Conservation (phyloP, 2,888 invertebrate genomes). For the Noctua fimbriata region DNA sequence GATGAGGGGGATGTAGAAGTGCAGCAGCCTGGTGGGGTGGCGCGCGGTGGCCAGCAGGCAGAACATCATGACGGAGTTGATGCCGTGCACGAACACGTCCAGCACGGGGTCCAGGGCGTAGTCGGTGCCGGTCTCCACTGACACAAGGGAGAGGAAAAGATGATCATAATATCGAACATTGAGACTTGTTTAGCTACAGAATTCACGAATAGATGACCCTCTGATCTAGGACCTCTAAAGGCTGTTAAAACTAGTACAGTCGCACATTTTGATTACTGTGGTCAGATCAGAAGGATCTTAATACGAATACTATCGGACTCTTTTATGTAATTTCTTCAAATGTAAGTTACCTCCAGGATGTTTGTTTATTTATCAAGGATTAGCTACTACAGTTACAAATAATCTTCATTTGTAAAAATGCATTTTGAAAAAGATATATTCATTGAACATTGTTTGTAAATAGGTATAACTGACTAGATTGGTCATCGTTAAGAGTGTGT, state of each 20-base stretch:
- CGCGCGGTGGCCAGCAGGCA: slow-evolving; percentile 92
- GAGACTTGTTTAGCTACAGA: not conserved
- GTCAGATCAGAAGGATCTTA: not conserved
- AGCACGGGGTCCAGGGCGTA: slow-evolving; percentile 74
- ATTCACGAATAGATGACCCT: not conserved
- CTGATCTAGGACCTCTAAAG: not conserved
- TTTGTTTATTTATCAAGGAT: not conserved
- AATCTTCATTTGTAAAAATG: not conserved
- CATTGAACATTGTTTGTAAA: not conserved
- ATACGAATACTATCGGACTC: not conserved
- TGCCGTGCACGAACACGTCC: slow-evolving; percentile 86
- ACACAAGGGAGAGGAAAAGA: not conserved
- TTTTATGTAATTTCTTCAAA: not conserved
- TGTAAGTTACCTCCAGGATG: not conserved
- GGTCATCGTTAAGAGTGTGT: not conserved
- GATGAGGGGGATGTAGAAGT: slow-evolving; percentile 91
- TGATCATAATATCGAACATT: slow-evolving; percentile 1
- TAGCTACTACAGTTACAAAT: not conserved
- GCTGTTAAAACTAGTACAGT: not conserved
- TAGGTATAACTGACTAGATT: not conserved
- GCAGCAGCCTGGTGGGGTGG: slow-evolving; percentile 92
- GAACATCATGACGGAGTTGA: slow-evolving; percentile 94
- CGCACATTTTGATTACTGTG: not conserved
- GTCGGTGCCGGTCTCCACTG: slow-evolving; percentile 72
- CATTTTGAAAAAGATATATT: not conserved